Conservation (phyloP, 1,140 invertebrate species). For the Drosophila rhopaloa region DNA sequence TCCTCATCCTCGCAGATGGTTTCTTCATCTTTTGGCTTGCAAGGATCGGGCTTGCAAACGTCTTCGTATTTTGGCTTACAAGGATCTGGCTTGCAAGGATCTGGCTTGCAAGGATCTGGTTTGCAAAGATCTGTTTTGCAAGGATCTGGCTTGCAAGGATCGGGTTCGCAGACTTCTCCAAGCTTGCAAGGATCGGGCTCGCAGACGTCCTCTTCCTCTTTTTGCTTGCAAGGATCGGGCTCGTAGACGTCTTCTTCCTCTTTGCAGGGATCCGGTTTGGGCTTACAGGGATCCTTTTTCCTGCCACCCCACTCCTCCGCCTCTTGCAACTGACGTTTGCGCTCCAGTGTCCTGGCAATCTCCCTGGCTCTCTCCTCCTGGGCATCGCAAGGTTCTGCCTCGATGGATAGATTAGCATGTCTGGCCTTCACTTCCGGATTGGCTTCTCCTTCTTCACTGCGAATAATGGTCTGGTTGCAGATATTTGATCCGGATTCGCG, state of each 20-base stretch:
- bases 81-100: too few relatives aligned
- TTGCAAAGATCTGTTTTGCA: conserved; percentile 5
- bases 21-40: background rate
- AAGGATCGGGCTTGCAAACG: background rate
- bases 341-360: conserved; percentile 3
- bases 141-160: background rate
- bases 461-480: conserved; percentile 60
- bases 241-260: too few relatives aligned
- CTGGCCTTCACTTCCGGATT: conserved; percentile 52
- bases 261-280: background rate
- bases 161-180: background rate
- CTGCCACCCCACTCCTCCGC: background rate
- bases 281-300: background rate
- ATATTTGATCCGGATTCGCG: conserved; percentile 19
- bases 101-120: background rate
- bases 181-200: background rate
- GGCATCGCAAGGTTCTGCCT: conserved; percentile 9
- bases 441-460: conserved; percentile 4
- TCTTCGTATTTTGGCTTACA: background rate
- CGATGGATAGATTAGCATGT: conserved; percentile 31
- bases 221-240: background rate
- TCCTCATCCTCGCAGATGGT: background rate
- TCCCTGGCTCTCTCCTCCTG: background rate
- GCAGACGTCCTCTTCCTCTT: background rate
- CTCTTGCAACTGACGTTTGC: conserved; percentile 1